Percentiles rank a stretch among this genome's conserved stretches.
These are phyloP conservation scores for Trinectes maculatus DNA, from an alignment of 2,113 vertebrate genomes.

Conservation along the genomic window DNA sequence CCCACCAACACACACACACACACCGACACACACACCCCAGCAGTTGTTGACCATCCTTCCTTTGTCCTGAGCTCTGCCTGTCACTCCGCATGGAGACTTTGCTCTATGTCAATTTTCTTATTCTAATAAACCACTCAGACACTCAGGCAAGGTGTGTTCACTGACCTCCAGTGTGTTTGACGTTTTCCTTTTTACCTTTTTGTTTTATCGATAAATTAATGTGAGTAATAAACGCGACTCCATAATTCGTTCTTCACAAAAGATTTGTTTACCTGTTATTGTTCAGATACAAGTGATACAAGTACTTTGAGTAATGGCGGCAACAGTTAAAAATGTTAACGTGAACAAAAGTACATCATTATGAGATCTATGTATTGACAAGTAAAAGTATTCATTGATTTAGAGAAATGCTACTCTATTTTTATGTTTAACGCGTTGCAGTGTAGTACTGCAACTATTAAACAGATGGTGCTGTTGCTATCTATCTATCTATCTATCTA, in stretches of 20 bases:
- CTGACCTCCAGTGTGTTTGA: background rate
- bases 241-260: background rate
- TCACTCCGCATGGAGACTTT: constrained; percentile 82
- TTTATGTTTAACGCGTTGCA: background rate
- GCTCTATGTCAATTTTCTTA: constrained; percentile 83
- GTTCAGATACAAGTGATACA: no score
- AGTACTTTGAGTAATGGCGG: no score
- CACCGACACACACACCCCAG: constrained; percentile 49
- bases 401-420: background rate
- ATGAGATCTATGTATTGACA: no score
- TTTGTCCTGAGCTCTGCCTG: constrained; percentile 72
- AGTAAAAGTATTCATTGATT: background rate
- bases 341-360: background rate
- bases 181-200: background rate
- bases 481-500: constrained; percentile 12
- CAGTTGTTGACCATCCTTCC: constrained; percentile 66
- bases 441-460: no score
- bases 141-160: constrained; percentile 42
- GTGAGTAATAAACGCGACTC: no score
- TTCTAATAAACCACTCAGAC: constrained; percentile 82
- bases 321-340: no score
- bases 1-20: background rate
- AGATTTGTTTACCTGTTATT: background rate
- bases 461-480: no score
- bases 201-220: background rate